phyloP scores from a whole-genome alignment of 1,140 invertebrate species.

The Dinoponera quadriceps region DNA sequence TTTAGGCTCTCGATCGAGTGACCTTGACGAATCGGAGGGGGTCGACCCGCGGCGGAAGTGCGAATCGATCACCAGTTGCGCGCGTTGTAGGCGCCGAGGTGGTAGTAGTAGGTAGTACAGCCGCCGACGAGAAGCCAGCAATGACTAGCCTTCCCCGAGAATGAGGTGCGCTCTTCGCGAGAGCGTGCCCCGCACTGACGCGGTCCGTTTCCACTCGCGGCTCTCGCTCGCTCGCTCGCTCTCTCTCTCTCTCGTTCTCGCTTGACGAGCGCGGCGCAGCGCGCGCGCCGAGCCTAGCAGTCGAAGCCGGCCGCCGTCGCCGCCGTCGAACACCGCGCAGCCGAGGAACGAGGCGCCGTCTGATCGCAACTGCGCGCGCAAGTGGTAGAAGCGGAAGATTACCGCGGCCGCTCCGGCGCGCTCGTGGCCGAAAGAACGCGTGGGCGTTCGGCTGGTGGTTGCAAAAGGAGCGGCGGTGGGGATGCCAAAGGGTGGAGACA shows the following conservation, averaged over 20 bases:
- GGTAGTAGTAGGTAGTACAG: too few relatives aligned
- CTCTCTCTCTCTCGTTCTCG: background rate
- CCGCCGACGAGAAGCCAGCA: background rate
- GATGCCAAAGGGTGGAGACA: constrained; percentile 44
- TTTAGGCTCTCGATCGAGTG: constrained; percentile 52
- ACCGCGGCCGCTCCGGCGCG: constrained; percentile 39
- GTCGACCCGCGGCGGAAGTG: constrained; percentile 68
- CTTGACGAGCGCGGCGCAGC: background rate
- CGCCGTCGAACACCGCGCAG: constrained; percentile 1
- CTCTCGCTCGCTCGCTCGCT: constrained; percentile 45
- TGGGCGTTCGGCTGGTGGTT: constrained; percentile 66
- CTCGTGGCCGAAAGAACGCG: constrained; percentile 67
- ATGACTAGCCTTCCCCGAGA: constrained; percentile 1
- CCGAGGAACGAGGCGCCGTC: constrained; percentile 8
- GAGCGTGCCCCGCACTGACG: constrained; percentile 78
- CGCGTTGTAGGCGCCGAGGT: constrained; percentile 50
- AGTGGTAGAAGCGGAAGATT: constrained; percentile 46
- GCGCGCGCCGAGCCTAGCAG: constrained; percentile 31
- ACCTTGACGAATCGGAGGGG: constrained; percentile 68
- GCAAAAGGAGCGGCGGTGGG: constrained; percentile 44
- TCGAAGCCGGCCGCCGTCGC: constrained; percentile 21
- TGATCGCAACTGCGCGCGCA: constrained; percentile 73
- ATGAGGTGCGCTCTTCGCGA: constrained; percentile 74
- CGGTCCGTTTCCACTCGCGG: constrained; percentile 29
- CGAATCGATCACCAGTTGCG: constrained; percentile 78